phyloP scores from a whole-genome alignment of 2,888 invertebrate species.

The Thera britannica region DNA sequence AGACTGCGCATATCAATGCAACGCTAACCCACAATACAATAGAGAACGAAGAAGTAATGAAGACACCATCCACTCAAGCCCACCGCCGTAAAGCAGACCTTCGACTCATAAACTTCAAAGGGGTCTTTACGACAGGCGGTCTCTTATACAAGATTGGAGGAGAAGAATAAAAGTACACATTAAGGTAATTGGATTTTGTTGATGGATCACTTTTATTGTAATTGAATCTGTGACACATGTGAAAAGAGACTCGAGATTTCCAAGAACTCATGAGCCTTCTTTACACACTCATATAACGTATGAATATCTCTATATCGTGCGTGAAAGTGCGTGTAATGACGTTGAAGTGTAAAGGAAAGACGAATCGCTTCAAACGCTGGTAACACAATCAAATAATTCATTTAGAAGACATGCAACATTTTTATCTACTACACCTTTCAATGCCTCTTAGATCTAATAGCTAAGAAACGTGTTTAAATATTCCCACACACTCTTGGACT shows the following conservation, averaged over 20 bases:
- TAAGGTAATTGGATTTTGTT: constrained; percentile 29
- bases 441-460: background rate
- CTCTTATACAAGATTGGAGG: constrained; percentile 38
- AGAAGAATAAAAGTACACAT: constrained; percentile 29
- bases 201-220: constrained; percentile 25
- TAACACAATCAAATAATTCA: no score
- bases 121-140: constrained; percentile 38
- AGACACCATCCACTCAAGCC: constrained; percentile 1
- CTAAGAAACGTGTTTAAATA: background rate
- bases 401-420: no score
- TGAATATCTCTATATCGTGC: no score
- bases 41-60: background rate
- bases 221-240: constrained; percentile 4
- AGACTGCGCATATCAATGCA: no score
- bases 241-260: background rate
- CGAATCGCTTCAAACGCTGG: no score
- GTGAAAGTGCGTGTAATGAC: no score
- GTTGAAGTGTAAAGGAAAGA: no score
- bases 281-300: background rate
- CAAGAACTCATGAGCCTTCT: background rate
- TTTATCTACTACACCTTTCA: background rate
- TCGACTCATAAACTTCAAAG: constrained; percentile 37
- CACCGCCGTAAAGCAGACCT: constrained; percentile 24
- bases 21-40: background rate
- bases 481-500: constrained; percentile 9